Evolutionary conservation across 1,140 invertebrate genomes (phyloP), one percentile per base, ranked within the genome.

Genomic region (Chironomus tepperi): DNA sequence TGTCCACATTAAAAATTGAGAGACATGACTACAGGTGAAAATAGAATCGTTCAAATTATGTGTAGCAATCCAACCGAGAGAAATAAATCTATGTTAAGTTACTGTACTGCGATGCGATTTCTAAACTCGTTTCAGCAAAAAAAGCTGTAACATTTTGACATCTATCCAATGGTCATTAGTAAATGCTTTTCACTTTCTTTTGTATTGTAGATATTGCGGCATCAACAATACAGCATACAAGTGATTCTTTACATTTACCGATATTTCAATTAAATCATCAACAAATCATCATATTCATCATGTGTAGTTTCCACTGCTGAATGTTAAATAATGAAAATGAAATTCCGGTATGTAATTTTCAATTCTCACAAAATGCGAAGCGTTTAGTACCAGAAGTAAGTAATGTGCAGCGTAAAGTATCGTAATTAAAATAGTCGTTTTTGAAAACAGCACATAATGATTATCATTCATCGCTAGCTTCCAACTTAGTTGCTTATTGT

Each of bases 171-270:
- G 43, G 73, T 64, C 1, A 43, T 34, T 57, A 47, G 19, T 12
- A 75, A 43, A 57, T 21, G 21, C 64, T 57, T 73, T 43, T 43
- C 79, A 77, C 73, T 81, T 79, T 81, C 70, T 81, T 81, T 42
- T 42, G n/a, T 34, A 65, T 64, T 65, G 65, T 65, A 34, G 24
- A 34, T 34, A 34, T 47, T 47, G 43, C 43, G 15, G 15, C 9
- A 9, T 47, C 43, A 47, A 47, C 43, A 47, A 9, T 47, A 10
- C 15, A 47, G 43, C 43, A 47, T 47, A 10, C 10, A n/a, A n/a
- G n/a, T 43, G 42, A 43, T 43, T 43, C 6, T 10, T 43, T 43
- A 43, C 43, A 34, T 34, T 47, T 10, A 57, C 12, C 12, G 47
- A 57, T 12, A 57, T 57, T 12, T 57, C 47, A 57, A 57, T 57